phyloP scores from a whole-genome alignment of 23 tunicate species.

The Corella eumyota region DNA sequence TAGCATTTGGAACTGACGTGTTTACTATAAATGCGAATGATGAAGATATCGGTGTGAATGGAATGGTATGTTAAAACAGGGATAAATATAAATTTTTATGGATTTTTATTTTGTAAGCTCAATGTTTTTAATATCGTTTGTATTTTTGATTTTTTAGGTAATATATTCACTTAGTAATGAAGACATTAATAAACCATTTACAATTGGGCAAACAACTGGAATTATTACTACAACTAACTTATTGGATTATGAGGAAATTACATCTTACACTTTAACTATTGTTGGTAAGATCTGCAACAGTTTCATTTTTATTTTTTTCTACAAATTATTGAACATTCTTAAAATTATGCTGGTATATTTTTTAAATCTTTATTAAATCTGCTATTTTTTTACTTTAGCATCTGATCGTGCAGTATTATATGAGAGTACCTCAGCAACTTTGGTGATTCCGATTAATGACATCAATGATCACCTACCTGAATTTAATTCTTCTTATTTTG shows the following conservation, averaged over 20 bases:
- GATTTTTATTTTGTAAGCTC: too few species aligned
- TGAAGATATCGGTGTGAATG: slow-evolving; percentile 49
- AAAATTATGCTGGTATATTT: too few species aligned
- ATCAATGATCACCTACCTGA: slow-evolving; percentile 60
- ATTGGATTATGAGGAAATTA: slow-evolving; percentile 47
- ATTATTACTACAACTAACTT: background rate
- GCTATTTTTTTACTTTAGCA: slow-evolving; percentile 19
- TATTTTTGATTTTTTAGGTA: too few species aligned
- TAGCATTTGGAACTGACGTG: slow-evolving; percentile 8
- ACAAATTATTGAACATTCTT: too few species aligned
- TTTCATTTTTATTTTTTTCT: too few species aligned
- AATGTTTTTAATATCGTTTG: too few species aligned
- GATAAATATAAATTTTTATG: too few species aligned
- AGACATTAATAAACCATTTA: slow-evolving; percentile 32
- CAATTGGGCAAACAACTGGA: slow-evolving; percentile 25
- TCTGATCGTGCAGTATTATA: slow-evolving; percentile 33
- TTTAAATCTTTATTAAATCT: too few species aligned
- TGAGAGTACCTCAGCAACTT: slow-evolving; percentile 6
- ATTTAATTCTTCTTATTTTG: slow-evolving; percentile 49
- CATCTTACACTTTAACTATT: slow-evolving; percentile 29
- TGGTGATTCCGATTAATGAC: slow-evolving; percentile 36
- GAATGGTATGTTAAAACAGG: slow-evolving; percentile 43
- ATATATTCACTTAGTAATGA: too few species aligned
- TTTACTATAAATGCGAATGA: slow-evolving; percentile 37
- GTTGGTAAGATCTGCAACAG: slow-evolving; percentile 24